phyloP scores from a whole-genome alignment of 2,888 invertebrate genomes.

The Drosophila siamana region DNA sequence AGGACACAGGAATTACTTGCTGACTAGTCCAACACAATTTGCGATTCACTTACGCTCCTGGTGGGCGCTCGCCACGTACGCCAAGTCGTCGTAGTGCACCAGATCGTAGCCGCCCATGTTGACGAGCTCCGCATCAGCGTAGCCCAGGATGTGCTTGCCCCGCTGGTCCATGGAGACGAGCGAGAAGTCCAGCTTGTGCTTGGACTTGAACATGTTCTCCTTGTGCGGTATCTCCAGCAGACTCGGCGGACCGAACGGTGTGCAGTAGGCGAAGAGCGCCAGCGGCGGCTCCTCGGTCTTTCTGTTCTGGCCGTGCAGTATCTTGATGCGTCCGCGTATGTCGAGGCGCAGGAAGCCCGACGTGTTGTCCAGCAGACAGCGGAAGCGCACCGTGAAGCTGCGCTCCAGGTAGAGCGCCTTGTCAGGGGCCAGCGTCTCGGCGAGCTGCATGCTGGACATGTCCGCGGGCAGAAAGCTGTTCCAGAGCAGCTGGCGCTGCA shows the following conservation, averaged over 20 bases:
- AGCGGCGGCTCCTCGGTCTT: constrained; percentile 97
- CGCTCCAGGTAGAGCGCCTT: constrained; percentile 96
- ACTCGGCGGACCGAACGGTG: constrained; percentile 99
- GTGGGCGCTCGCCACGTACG: constrained; percentile 99
- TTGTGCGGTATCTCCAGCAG: constrained; percentile 98
- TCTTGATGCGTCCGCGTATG: constrained; percentile 97
- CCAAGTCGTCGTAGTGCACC: constrained; percentile 98
- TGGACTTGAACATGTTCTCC: constrained; percentile 99
- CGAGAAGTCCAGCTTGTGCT: constrained; percentile 98
- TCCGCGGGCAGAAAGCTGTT: constrained; percentile 93
- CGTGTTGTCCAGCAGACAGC: constrained; percentile 99
- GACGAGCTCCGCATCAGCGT: constrained; percentile 95
- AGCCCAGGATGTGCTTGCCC: constrained; percentile 98
- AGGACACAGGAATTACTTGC: no score
- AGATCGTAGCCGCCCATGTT: constrained; percentile 98
- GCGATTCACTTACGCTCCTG: constrained; percentile 96
- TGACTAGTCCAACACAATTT: no score
- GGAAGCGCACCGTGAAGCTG: constrained; percentile 99
- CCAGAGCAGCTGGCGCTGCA: constrained; percentile 97
- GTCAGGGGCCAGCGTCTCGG: constrained; percentile 95
- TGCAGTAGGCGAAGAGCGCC: constrained; percentile 98
- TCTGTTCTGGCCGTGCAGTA: constrained; percentile 97
- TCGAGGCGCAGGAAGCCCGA: constrained; percentile 99
- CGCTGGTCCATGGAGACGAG: constrained; percentile 99
- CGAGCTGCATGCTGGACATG: constrained; percentile 89